Base-by-base conservation (phyloP, 2,797 vertebrate genomes). In the Odontamblyopus rebecca region DNA sequence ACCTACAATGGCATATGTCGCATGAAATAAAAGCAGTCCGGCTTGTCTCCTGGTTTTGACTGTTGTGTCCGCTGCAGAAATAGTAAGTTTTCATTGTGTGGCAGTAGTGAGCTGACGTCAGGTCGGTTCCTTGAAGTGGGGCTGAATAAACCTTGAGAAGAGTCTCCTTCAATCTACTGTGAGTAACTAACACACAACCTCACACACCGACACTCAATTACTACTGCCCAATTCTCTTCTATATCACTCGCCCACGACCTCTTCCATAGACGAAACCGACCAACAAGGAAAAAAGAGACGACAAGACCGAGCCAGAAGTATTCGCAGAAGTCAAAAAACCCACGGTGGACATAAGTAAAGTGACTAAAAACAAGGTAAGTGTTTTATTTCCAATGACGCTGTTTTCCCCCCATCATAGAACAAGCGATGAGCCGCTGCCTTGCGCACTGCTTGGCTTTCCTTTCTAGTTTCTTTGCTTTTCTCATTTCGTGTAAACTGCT, bases 101-200 rank as follows among this genome's bases (percentile, higher is more conserved):
- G 91, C 92, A 91, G 94, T 89, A 92, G 94, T 89, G 87, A 93
- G 93, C 90, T 97, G 96, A 97, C 96, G 96, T 98, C 96, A 97
- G 95, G 94, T 93, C 89, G 93, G 94, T 95, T 96, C 95, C 95
- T 96, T 96, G 95, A 97, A 96, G 95, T 95, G 96, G 95, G 95
- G 95, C 96, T 94, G 96, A 95, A 96, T 95, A 95, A 97, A 96
- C 95, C 96, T 95, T 94, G 95, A 95, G 95, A 94, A 95, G 94
- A 95, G 95, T 95, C 95, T 95, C 95, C 96, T 95, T 95, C 95
- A 95, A 95, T 95, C 94, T 94, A 95, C 96, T 92, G 95, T 92
- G 93, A 94, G 94, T 95, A 94, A 95, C 95, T 94, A 93, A 95
- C 93, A 94, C 93, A 92, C 92, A 94, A 91, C 85, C 81, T 80